A percentile compares a stretch with the other conserved stretches of the same genome.
These are phyloP conservation scores for Rostratula benghalensis DNA, from an alignment of 2,113 vertebrate species.

Conservation along the genomic window DNA sequence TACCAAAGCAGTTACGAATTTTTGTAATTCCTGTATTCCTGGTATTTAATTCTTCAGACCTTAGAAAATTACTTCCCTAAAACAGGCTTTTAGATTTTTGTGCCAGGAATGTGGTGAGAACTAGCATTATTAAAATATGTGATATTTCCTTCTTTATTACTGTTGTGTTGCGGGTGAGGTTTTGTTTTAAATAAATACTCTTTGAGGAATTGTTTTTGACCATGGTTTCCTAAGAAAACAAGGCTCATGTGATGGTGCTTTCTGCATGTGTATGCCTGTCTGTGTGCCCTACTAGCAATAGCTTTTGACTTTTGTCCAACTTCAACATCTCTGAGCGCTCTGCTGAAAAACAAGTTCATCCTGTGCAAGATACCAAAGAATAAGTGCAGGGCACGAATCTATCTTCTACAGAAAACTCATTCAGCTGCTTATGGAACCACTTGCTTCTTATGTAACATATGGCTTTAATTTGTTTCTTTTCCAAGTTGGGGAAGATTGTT, in stretches of 20 bases:
- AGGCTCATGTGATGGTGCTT: not conserved
- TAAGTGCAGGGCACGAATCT: not conserved
- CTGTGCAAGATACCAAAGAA: not conserved
- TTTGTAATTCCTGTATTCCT: not conserved
- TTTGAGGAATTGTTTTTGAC: not conserved
- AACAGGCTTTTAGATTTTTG: not conserved
- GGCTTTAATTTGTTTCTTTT: conserved; percentile 15
- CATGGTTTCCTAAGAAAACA: not conserved
- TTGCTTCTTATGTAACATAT: not conserved
- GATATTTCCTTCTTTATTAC: not conserved
- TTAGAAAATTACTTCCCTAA: not conserved
- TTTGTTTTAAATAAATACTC: not conserved
- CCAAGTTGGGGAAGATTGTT: not conserved
- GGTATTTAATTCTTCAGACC: not conserved
- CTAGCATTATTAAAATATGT: not conserved
- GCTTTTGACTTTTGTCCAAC: not conserved
- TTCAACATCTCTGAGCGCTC: not conserved
- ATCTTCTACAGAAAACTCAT: not conserved
- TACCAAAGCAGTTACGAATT: not conserved
- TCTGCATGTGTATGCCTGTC: not conserved
- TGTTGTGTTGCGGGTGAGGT: not conserved
- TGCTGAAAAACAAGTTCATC: not conserved
- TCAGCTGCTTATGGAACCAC: not conserved
- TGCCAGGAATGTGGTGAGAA: not conserved
- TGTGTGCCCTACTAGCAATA: not conserved